Percentiles rank a stretch among this genome's conserved stretches.
Evolutionary conservation across 2,797 vertebrate species (phyloP).

Genomic region (Pampus argenteus): DNA sequence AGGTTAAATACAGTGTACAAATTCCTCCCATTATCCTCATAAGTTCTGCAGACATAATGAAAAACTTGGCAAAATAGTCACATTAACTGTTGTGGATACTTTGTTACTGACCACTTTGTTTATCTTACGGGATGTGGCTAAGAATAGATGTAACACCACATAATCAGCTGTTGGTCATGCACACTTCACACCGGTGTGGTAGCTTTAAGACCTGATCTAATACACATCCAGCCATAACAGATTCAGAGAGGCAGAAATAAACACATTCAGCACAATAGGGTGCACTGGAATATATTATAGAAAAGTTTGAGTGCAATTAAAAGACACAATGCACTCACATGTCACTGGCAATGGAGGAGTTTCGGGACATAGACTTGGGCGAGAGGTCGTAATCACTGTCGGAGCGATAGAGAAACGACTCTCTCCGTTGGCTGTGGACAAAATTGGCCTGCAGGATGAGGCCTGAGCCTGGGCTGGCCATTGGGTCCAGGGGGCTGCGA

Average conservation of each 20-base stretch:
- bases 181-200: conserved; percentile 38
- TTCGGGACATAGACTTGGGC: conserved; percentile 98
- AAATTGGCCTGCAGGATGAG: conserved; percentile 99
- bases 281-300: background rate
- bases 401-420: conserved; percentile 97
- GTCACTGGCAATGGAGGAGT: conserved; percentile 99
- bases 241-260: conserved; percentile 22
- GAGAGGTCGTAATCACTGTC: conserved; percentile 99
- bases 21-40: conserved; percentile 1
- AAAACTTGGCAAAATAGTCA: conserved; percentile 3
- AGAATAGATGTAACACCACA: conserved; percentile 63
- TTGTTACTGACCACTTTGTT: conserved; percentile 31
- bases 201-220: conserved; percentile 29
- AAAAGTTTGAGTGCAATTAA: conserved; percentile 7
- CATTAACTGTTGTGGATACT: conserved; percentile 15
- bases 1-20: conserved; percentile 6
- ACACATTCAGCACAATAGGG: background rate
- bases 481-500: conserved; percentile 98
- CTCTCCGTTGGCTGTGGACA: conserved; percentile 97
- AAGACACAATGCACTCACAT: conserved; percentile 88
- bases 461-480: conserved; percentile 98
- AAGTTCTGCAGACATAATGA: background rate
- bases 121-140: conserved; percentile 38
- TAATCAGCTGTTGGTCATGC: conserved; percentile 62
- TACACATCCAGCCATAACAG: conserved; percentile 35